A percentile compares a stretch with the other conserved stretches of the same genome.
Conservation (phyloP, 2,113 vertebrate species). For the Enhydra lutris region DNA sequence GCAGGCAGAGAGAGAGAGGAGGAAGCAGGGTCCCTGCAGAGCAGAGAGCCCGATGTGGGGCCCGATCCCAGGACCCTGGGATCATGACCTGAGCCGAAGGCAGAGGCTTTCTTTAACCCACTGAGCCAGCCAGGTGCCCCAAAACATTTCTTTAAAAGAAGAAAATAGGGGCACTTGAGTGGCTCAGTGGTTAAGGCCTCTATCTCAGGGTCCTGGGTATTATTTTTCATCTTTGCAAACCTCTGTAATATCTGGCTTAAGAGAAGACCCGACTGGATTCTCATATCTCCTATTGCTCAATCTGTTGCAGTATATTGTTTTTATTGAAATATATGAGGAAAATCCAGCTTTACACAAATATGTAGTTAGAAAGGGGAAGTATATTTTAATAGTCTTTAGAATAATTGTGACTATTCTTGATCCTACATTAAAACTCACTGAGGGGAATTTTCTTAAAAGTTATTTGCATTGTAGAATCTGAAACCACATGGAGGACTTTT, state of each 20-base stretch:
- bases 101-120: too few species aligned
- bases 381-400: background rate
- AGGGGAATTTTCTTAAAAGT: background rate
- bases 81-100: too few species aligned
- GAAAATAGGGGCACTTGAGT: too few species aligned
- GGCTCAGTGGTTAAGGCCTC: too few species aligned
- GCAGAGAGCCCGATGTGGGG: too few species aligned
- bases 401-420: background rate
- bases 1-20: too few species aligned
- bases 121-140: too few species aligned
- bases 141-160: background rate
- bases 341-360: background rate
- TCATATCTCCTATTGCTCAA: background rate
- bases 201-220: background rate
- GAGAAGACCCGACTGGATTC: background rate
- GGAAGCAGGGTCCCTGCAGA: too few species aligned
- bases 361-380: background rate
- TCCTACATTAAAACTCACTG: background rate
- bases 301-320: background rate
- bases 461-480: background rate
- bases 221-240: background rate
- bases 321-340: background rate
- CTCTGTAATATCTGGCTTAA: background rate
- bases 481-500: background rate
- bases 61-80: too few species aligned